A percentile compares a stretch with the other conserved stretches of the same genome.
phyloP scores from a whole-genome alignment of 2,888 invertebrate genomes.

The Myathropa florea region DNA sequence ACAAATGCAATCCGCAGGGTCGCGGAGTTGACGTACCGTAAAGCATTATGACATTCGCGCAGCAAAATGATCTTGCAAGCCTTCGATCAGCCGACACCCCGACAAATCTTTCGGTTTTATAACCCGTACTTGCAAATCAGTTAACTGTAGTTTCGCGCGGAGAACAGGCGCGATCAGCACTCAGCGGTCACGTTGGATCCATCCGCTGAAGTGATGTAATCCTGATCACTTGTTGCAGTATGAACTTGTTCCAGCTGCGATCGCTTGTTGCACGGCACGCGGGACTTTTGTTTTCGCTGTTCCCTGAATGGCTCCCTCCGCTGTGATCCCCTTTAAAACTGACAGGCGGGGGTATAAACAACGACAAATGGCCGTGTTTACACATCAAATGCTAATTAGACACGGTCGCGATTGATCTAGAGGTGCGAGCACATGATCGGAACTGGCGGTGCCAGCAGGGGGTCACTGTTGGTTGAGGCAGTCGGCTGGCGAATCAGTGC shows the following conservation, averaged over 20 bases:
- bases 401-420: conserved; percentile 43
- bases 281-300: conserved; percentile 23
- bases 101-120: conserved; percentile 1
- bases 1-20: conserved; percentile 9
- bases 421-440: conserved; percentile 27
- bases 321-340: conserved; percentile 3
- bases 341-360: conserved; percentile 20
- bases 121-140: conserved; percentile 23
- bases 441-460: background rate
- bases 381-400: conserved; percentile 63
- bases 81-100: background rate
- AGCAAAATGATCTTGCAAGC: conserved; percentile 22
- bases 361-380: conserved; percentile 61
- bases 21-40: conserved; percentile 17
- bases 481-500: background rate
- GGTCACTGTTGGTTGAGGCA: background rate
- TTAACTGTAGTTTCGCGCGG: conserved; percentile 30
- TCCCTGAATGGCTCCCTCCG: conserved; percentile 23
- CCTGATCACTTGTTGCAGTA: conserved; percentile 49
- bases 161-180: background rate
- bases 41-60: conserved; percentile 6
- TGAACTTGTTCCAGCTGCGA: conserved; percentile 60
- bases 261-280: background rate
- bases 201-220: conserved; percentile 57
- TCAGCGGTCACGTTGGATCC: conserved; percentile 40